Evolutionary conservation across 1,140 invertebrate genomes (phyloP).

Genomic region (Venustaconcha ellipsiformis): DNA sequence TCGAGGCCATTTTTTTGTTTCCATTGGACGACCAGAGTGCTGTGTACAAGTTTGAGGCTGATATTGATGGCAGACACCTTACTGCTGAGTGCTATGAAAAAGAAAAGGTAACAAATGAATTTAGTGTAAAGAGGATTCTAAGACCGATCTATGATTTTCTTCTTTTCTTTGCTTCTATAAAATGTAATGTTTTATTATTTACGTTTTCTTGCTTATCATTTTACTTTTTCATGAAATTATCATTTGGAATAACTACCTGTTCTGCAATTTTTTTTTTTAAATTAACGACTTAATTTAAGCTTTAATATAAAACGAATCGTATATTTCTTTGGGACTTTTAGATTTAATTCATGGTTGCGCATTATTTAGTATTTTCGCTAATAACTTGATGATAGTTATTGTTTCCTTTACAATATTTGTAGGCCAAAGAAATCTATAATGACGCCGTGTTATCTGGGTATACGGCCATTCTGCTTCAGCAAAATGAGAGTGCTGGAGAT

Average conservation of each 20-base stretch:
- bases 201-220: not conserved
- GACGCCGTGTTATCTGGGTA: conserved; percentile 74
- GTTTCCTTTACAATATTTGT: too few species aligned
- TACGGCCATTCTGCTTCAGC: conserved; percentile 69
- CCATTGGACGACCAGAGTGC: conserved; percentile 47
- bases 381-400: not conserved
- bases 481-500: conserved; percentile 38
- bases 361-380: not conserved
- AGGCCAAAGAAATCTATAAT: conserved; percentile 76
- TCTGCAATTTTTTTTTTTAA: not conserved
- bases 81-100: conserved; percentile 70
- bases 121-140: not conserved
- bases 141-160: not conserved
- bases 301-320: too few species aligned
- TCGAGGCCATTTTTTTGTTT: conserved; percentile 48
- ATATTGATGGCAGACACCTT: conserved; percentile 40
- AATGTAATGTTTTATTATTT: not conserved
- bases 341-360: not conserved
- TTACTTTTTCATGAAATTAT: not conserved
- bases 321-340: too few species aligned
- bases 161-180: not conserved
- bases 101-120: conserved; percentile 57
- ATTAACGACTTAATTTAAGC: too few species aligned
- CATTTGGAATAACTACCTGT: not conserved
- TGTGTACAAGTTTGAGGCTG: conserved; percentile 48